Evolutionary conservation across 2,113 vertebrate genomes (phyloP), one percentile per base, ranked within the genome.

Genomic region (Xenotilapia leptura): DNA sequence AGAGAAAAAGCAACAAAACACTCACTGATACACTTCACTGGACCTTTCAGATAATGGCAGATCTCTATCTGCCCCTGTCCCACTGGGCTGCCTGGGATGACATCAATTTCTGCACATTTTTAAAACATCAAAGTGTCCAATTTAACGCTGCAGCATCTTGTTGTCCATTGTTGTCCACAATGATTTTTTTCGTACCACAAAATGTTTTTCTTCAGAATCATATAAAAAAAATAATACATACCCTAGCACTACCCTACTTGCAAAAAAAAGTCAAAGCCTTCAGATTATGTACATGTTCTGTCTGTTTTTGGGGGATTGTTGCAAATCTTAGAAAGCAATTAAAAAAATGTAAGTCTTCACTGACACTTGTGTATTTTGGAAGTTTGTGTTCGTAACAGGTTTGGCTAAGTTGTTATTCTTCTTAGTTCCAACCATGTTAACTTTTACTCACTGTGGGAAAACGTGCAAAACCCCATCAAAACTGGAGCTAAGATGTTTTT

Each of bases 1-100:
- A 47, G 38, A 54, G 85, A 56, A 85, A 92, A 89, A 82, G 86
- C 89, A 92, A 90, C 88, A 93, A 94, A 93, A 92, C 92, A 92
- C 80, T 90, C 60, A 14, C 21, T 19, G 79, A 65, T 90, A 92
- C 93, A 90, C 93, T 93, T 91, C 54, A 93, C 13, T 87, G 89
- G 79, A 88, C 86, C 73, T 38, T 19, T 14, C 86, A 83, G 42
- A 65, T 79, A 42, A 92, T 49, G 80, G 53, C 49, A 45, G 14
- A 21, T 79, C 60, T 79, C 83, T n/a, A 9, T 65, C 54, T 84
- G 36, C 55, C 31, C 75, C 28, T 54, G 79, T 91, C 89, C 89
- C 90, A 38, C 14, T 15, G 86, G 91, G 40, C 38, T 28, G 2
- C 6, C 83, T 14, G 62, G 1, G n/a, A 77, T n/a, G 36, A 86